Conservation (phyloP, 2,113 vertebrate genomes). For the Salminus brasiliensis region DNA sequence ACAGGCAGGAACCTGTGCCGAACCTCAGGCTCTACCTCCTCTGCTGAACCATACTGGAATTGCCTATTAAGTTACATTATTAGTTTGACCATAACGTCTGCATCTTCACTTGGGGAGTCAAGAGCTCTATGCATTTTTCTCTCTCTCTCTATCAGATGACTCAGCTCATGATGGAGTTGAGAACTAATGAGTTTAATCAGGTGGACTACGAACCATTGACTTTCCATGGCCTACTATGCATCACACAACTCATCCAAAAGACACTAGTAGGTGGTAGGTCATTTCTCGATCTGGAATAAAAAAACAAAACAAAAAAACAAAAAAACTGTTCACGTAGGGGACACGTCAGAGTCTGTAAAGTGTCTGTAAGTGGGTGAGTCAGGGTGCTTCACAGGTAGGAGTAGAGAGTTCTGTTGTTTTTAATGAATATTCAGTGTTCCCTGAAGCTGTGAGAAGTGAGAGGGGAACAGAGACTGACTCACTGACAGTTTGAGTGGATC, state of each 20-base stretch:
- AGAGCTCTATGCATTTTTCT: no score
- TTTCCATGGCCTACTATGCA: background rate
- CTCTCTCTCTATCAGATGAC: background rate
- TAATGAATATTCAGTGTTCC: background rate
- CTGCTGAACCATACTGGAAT: no score
- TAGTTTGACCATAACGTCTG: no score
- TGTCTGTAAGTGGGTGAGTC: background rate
- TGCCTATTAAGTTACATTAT: no score
- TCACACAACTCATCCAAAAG: background rate
- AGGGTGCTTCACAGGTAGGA: background rate
- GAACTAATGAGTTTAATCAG: background rate
- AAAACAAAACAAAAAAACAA: conserved; percentile 1
- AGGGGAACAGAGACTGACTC: background rate
- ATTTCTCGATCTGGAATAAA: background rate
- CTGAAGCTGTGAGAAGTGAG: background rate
- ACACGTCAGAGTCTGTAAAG: background rate
- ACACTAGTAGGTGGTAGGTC: background rate
- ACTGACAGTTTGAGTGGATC: background rate
- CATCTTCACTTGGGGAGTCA: no score
- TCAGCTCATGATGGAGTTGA: background rate
- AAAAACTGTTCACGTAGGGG: background rate
- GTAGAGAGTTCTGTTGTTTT: background rate
- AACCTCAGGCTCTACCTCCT: no score
- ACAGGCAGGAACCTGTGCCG: no score
- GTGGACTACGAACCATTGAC: background rate